Evolutionary conservation across 1,140 invertebrate species (phyloP).

Genomic region (Lordiphosa mommai): DNA sequence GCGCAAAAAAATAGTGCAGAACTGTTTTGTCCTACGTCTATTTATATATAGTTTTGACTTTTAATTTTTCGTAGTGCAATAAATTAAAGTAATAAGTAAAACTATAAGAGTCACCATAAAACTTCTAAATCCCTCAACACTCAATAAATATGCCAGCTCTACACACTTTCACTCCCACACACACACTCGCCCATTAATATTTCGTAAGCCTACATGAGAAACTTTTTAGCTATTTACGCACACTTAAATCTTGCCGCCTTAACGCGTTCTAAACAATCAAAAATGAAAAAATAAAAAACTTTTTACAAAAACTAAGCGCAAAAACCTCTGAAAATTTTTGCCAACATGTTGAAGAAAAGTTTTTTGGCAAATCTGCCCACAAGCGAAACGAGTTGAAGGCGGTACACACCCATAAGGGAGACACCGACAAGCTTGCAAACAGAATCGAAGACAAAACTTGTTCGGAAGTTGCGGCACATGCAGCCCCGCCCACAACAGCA

Average conservation of each 20-base stretch:
- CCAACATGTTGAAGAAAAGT: constrained; percentile 7
- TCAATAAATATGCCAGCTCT: constrained; percentile 4
- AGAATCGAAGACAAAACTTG: constrained; percentile 17
- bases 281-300: background rate
- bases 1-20: no score
- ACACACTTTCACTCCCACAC: background rate
- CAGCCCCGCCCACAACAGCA: constrained; percentile 1
- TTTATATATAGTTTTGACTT: no score
- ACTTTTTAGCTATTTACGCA: constrained; percentile 4
- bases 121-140: constrained; percentile 2
- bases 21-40: no score
- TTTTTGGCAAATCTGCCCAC: constrained; percentile 3
- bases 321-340: constrained; percentile 9
- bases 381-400: constrained; percentile 1
- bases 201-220: constrained; percentile 4
- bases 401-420: background rate
- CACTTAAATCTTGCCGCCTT: background rate
- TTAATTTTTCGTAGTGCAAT: no score
- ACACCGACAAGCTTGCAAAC: constrained; percentile 14
- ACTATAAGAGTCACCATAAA: background rate
- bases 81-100: no score
- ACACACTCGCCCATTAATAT: background rate
- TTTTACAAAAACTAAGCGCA: background rate
- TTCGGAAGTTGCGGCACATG: background rate
- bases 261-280: constrained; percentile 3